Conservation (phyloP, 1,140 invertebrate species). For the Brachionus plicatilis region DNA sequence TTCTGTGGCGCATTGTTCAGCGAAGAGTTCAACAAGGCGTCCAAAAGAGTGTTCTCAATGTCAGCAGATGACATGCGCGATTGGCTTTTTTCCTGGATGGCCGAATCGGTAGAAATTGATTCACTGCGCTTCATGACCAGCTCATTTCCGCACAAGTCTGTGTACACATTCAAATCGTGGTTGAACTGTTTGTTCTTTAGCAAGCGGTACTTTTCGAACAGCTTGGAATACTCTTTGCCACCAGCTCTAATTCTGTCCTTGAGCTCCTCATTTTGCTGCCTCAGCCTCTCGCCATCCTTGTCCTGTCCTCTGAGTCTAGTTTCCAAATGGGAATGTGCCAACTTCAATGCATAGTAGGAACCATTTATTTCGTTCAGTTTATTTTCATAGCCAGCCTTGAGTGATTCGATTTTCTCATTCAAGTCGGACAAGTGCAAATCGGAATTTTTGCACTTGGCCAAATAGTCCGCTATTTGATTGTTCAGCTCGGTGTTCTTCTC, state of each 20-base stretch:
- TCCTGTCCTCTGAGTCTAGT: neutral
- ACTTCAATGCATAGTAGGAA: slow-evolving; percentile 34
- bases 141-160: neutral
- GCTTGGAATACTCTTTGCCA: slow-evolving; percentile 33
- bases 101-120: neutral
- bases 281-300: neutral
- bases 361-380: slow-evolving; percentile 25
- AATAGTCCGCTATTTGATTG: neutral
- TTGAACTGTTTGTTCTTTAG: slow-evolving; percentile 31
- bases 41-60: slow-evolving; percentile 9
- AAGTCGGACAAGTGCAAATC: neutral
- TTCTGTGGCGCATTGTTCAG: neutral
- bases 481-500: neutral
- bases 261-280: slow-evolving; percentile 5
- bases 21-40: slow-evolving; percentile 10
- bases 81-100: neutral
- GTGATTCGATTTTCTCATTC: neutral
- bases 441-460: slow-evolving; percentile 1
- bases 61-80: neutral
- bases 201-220: slow-evolving; percentile 33
- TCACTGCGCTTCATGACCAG: neutral
- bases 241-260: slow-evolving; percentile 32
- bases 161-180: slow-evolving; percentile 6
- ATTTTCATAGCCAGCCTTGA: neutral
- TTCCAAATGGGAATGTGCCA: slow-evolving; percentile 13